Evolutionary conservation across 2,888 invertebrate species (phyloP), one percentile per base, ranked within the genome.

Genomic region (Brachylomia viminalis): DNA sequence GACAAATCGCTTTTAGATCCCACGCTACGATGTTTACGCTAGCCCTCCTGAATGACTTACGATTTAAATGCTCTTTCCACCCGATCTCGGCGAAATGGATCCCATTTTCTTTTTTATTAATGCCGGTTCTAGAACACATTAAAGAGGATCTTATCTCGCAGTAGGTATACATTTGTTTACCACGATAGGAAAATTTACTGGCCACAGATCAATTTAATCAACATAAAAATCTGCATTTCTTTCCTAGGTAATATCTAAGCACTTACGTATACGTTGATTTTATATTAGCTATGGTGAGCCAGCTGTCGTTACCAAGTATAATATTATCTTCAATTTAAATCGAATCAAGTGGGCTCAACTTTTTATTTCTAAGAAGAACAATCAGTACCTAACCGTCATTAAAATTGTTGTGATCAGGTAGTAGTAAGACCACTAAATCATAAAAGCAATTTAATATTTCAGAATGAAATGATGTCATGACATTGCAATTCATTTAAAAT

Each of bases 1-100:
- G 94, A 94, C 93, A 93, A 94, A 95, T 94, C 93, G 93, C 93
- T 94, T 93, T 94, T 92, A 93, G 93, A 93, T 94, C 92, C 92
- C 90, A 86, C 90, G 88, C 88, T 82, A 87, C 90, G 83, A 89
- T 91, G 92, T 92, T 92, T 92, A 91, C 92, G 91, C 90, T 91
- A 83, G 81, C 87, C 82, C 88, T 86, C 85, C 89, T 86, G 90
- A 92, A 93, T 90, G 88, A 92, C 92, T 91, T 92, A 90, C 89
- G 87, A 91, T 91, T 91, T 91, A 90, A 92, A 89, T 90, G 87
- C 87, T 88, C 82, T 86, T 89, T 87, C 74, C 85, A 86, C 83
- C 76, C 83, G 82, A 82, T 89, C 78, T 80, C 72, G 65, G 68
- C 78, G 79, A 84, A 86, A 89, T 84, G 79, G 86, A 86, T 82